Conservation (phyloP, 2,113 vertebrate species). For the Verasper variegatus region DNA sequence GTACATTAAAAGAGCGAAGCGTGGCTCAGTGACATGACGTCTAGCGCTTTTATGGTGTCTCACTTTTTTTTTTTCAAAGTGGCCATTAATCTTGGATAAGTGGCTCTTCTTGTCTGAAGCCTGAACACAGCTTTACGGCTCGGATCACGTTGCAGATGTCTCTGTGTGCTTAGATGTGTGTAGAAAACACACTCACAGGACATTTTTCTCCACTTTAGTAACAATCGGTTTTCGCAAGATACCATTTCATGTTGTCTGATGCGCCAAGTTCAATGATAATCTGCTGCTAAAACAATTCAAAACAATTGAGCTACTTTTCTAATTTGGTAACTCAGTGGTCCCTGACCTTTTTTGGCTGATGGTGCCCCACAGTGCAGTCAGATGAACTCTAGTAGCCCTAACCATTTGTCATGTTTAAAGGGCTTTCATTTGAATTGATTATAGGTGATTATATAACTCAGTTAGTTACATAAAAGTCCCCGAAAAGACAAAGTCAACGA, state of each 20-base stretch:
- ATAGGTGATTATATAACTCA: neutral
- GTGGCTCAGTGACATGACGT: slow-evolving; percentile 14
- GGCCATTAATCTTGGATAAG: slow-evolving; percentile 29
- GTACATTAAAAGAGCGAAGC: neutral
- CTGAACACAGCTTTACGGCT: slow-evolving; percentile 14
- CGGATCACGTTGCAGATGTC: slow-evolving; percentile 22
- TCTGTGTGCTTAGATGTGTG: slow-evolving; percentile 9
- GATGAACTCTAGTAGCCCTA: neutral
- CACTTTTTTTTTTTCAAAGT: slow-evolving; percentile 17
- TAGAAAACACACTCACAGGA: neutral
- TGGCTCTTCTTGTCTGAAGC: slow-evolving; percentile 18
- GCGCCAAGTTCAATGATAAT: neutral
- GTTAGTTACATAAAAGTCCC: neutral
- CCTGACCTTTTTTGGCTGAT: neutral
- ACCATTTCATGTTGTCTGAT: neutral
- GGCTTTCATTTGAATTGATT: neutral
- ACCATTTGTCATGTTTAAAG: too few relatives aligned
- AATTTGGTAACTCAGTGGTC: neutral
- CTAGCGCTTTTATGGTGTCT: slow-evolving; percentile 12
- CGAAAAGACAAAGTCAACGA: too few relatives aligned
- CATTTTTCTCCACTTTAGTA: neutral
- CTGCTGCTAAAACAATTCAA: neutral
- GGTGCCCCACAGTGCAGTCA: neutral
- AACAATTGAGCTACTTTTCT: neutral
- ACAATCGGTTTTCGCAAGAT: neutral